Evolutionary conservation across 1,140 invertebrate genomes (phyloP), one percentile per base, ranked within the genome.

Genomic region (Brachionus asplanchnoidis): DNA sequence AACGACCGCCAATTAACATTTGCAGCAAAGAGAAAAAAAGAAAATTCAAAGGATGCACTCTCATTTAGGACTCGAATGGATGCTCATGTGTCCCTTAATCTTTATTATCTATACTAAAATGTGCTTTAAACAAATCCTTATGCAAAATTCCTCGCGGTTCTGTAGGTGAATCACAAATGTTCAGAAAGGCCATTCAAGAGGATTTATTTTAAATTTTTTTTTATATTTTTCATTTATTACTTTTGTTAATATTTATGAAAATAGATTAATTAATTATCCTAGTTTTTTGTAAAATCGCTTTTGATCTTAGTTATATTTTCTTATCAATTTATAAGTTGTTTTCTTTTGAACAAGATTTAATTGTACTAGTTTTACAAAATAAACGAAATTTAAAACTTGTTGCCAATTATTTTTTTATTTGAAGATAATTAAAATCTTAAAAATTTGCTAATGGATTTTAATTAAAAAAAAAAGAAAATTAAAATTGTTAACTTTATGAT

Each of bases 1-100:
- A 82, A 60, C 50, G 79, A 40, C 73, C 73, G 17, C 73, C 73
- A 32, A 50, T 77, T 26, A 77, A 46, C 23, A 23, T 77, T 28
- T 50, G 23, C 42, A 77, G 50, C 14, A 77, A 77, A 53, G 73
- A 77, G 5, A 77, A 77, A 77, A 77, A 77, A 11, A 8, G 23
- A 50, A 46, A 50, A 50, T 53, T 77, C 9, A 50, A 46, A 53
- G 23, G 73, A 2, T 77, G 73, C n/a, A 77, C 40, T 77, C 46
- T 77, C 11, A 20, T 77, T 0, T 77, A 77, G 17, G 32, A 6
- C 32, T 36, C 32, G 6, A 36, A 36, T 2, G 32, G 32, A 36
- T 36, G 32, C 32, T 7, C 32, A 36, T 36, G 32, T 36, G 7
- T 36, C 32, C 32, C 32, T 36, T 36, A 7, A 36, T 36, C 32